A percentile compares a stretch with the other conserved stretches of the same genome.
phyloP scores from a whole-genome alignment of 1,140 invertebrate species.

The Oryctes rhinoceros region DNA sequence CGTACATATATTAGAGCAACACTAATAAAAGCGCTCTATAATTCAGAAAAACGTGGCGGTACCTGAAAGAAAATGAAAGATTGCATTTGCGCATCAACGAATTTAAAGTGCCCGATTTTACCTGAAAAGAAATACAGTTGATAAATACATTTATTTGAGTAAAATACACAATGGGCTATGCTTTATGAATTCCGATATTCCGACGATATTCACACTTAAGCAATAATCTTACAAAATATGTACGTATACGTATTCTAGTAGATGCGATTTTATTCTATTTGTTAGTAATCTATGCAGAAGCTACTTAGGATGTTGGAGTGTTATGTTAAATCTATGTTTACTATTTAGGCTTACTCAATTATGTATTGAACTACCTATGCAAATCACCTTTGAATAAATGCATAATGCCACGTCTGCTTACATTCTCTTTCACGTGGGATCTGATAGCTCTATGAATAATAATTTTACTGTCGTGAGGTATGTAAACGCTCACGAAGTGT shows the following conservation, averaged over 20 bases:
- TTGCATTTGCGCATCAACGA: too few relatives aligned
- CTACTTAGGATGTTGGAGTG: not conserved
- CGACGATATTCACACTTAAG: not conserved
- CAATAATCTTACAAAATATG: not conserved
- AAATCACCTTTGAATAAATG: not conserved
- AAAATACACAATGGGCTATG: not conserved
- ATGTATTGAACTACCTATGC: constrained; percentile 8
- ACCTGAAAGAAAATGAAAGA: too few relatives aligned
- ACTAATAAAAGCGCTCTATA: too few relatives aligned
- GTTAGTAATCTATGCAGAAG: not conserved
- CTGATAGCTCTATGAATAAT: not conserved
- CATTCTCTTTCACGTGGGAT: not conserved
- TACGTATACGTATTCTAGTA: not conserved
- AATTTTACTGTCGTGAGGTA: not conserved
- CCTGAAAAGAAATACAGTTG: not conserved
- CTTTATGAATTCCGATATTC: not conserved
- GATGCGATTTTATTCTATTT: not conserved
- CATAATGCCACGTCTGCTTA: not conserved
- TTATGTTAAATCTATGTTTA: not conserved
- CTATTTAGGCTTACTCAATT: not conserved
- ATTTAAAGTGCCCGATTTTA: not conserved
- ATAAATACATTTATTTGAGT: not conserved
- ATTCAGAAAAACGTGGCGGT: too few relatives aligned
- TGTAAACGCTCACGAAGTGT: too few relatives aligned
- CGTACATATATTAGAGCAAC: too few relatives aligned